Evolutionary conservation across 1,140 invertebrate genomes (phyloP).

Genomic region (Trinorchestia longiramus): DNA sequence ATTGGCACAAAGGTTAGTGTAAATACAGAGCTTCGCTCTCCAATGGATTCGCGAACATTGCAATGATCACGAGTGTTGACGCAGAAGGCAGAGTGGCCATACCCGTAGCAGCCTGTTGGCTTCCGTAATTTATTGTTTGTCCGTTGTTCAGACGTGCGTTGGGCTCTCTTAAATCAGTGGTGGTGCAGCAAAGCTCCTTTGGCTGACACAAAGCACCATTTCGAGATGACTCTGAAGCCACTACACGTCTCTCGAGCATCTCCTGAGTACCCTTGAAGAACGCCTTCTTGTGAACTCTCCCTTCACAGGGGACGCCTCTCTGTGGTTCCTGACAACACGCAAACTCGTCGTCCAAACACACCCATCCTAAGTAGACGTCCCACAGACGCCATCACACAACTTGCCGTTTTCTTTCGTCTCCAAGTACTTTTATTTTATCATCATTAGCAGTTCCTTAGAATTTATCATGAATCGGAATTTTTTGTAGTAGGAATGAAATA

Average conservation of each 20-base stretch:
- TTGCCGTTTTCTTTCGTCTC: background rate
- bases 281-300: slow-evolving; percentile 24
- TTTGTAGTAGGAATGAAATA: background rate
- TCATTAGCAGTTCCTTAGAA: background rate
- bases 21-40: background rate
- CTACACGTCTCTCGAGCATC: slow-evolving; percentile 46
- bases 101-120: background rate
- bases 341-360: slow-evolving; percentile 17
- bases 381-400: background rate
- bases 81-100: slow-evolving; percentile 13
- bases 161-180: slow-evolving; percentile 8
- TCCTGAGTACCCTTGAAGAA: background rate
- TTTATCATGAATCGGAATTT: background rate
- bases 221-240: slow-evolving; percentile 45
- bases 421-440: background rate
- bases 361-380: background rate
- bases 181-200: slow-evolving; percentile 26
- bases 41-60: slow-evolving; percentile 30
- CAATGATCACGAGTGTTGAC: slow-evolving; percentile 16
- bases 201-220: slow-evolving; percentile 44
- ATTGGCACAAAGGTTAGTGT: background rate
- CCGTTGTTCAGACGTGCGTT: background rate
- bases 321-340: slow-evolving; percentile 50
- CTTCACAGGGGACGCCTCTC: slow-evolving; percentile 24
- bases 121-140: slow-evolving; percentile 50